Conservation (phyloP, 2,888 invertebrate genomes). For the Drosophila anomalata region DNA sequence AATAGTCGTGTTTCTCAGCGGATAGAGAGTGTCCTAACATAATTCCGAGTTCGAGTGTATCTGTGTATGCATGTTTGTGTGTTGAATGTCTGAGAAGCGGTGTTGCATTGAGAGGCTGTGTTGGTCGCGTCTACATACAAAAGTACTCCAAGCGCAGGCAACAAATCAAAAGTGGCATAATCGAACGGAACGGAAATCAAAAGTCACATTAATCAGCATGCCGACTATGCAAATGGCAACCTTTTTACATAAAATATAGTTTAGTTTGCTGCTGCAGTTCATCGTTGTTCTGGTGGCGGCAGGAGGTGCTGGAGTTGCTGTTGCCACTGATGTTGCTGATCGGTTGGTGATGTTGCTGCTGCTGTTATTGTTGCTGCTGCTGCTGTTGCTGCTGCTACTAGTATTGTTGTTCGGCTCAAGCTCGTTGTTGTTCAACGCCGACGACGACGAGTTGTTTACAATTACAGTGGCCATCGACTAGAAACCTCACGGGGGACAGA, state of each 20-base stretch:
- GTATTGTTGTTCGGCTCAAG: slow-evolving; percentile 47
- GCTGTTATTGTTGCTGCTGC: slow-evolving; percentile 38
- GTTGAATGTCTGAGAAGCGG: slow-evolving; percentile 50
- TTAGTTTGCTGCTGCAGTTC: slow-evolving; percentile 70
- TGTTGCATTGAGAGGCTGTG: slow-evolving; percentile 19
- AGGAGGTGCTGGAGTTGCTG: slow-evolving; percentile 10
- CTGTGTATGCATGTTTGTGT: slow-evolving; percentile 31
- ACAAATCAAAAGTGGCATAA: slow-evolving; percentile 35
- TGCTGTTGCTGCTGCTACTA: slow-evolving; percentile 26
- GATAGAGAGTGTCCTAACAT: neutral
- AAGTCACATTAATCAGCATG: slow-evolving; percentile 57
- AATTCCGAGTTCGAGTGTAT: slow-evolving; percentile 1
- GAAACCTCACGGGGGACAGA: slow-evolving; percentile 53
- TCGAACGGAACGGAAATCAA: slow-evolving; percentile 36
- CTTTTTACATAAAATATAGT: slow-evolving; percentile 74
- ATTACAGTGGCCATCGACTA: slow-evolving; percentile 66
- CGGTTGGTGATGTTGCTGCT: slow-evolving; percentile 27
- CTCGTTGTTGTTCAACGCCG: slow-evolving; percentile 67
- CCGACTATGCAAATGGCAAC: slow-evolving; percentile 73
- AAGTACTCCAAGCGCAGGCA: slow-evolving; percentile 52
- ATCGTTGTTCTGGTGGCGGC: slow-evolving; percentile 37
- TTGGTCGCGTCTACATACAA: slow-evolving; percentile 43
- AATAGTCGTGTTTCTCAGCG: slow-evolving; percentile 44
- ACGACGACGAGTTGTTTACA: slow-evolving; percentile 59
- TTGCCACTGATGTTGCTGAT: slow-evolving; percentile 17